Percentiles rank a stretch among this genome's conserved stretches.
These are phyloP conservation scores for Acheta domesticus DNA, from an alignment of 2,888 invertebrate genomes.

Conservation along the genomic window DNA sequence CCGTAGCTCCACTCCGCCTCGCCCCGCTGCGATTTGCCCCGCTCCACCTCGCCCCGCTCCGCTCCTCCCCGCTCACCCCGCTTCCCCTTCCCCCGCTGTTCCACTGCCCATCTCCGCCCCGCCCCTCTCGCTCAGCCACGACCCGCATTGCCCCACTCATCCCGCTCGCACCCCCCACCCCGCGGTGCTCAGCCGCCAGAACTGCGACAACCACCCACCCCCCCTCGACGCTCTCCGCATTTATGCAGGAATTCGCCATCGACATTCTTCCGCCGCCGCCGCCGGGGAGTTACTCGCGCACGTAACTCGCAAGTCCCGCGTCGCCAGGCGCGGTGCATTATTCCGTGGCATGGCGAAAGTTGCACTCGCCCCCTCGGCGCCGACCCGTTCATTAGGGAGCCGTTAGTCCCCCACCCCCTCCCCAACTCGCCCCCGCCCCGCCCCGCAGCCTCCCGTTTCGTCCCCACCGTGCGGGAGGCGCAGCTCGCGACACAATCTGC, in stretches of 20 bases:
- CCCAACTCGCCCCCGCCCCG: background rate
- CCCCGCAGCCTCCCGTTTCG: background rate
- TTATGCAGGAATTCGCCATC: background rate
- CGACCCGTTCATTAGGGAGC: slow-evolving; percentile 18
- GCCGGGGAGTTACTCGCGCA: background rate
- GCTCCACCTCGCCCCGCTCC: too few species aligned
- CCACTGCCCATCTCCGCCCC: background rate
- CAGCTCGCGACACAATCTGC: background rate
- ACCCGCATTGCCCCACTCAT: too few species aligned
- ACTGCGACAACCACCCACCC: background rate
- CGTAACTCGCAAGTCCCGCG: background rate
- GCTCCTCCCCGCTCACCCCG: too few species aligned
- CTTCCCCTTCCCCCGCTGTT: background rate
- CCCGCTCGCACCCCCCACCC: background rate
- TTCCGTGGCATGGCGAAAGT: background rate
- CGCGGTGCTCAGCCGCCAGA: background rate
- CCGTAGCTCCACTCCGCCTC: too few species aligned
- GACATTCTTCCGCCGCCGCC: background rate
- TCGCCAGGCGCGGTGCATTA: background rate
- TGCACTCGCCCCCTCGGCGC: background rate
- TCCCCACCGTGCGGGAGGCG: background rate
- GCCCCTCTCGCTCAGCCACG: background rate
- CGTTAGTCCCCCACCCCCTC: background rate
- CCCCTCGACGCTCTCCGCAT: background rate
- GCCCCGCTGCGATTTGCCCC: too few species aligned